These are phyloP conservation scores for Diarsia mendica DNA, from an alignment of 2,888 invertebrate species.

Conservation along the genomic window DNA sequence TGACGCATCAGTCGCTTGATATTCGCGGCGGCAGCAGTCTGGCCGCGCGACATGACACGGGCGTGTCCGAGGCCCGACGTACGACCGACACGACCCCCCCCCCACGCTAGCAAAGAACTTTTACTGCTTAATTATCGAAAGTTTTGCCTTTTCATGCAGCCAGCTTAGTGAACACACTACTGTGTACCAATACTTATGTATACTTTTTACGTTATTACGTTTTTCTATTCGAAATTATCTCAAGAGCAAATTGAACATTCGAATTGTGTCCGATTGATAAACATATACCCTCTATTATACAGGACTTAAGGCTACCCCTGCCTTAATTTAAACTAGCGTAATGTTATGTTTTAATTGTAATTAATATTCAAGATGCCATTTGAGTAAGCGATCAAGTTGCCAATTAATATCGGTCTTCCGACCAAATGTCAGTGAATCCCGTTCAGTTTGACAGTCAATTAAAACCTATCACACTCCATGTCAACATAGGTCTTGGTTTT, in stretches of 20 bases:
- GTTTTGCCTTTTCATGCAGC: neutral
- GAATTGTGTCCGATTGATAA: neutral
- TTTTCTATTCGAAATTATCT: neutral
- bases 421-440: neutral
- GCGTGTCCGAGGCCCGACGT: conserved; percentile 9
- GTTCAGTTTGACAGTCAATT: neutral
- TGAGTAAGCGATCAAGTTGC: too few relatives aligned
- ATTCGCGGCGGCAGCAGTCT: conserved; percentile 20
- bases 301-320: too few relatives aligned
- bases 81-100: neutral
- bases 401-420: too few relatives aligned
- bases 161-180: neutral
- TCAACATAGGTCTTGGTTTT: neutral
- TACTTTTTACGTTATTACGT: too few relatives aligned
- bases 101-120: neutral
- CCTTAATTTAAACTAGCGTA: too few relatives aligned
- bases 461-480: too few relatives aligned
- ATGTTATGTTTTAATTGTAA: too few relatives aligned
- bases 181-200: neutral
- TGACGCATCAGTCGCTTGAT: neutral
- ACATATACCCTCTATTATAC: too few relatives aligned
- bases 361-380: too few relatives aligned
- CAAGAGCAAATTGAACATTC: neutral
- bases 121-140: neutral
- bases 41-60: conserved; percentile 30